These are phyloP conservation scores for Osmoderma eremita DNA, from an alignment of 2,888 invertebrate genomes.

Conservation along the genomic window DNA sequence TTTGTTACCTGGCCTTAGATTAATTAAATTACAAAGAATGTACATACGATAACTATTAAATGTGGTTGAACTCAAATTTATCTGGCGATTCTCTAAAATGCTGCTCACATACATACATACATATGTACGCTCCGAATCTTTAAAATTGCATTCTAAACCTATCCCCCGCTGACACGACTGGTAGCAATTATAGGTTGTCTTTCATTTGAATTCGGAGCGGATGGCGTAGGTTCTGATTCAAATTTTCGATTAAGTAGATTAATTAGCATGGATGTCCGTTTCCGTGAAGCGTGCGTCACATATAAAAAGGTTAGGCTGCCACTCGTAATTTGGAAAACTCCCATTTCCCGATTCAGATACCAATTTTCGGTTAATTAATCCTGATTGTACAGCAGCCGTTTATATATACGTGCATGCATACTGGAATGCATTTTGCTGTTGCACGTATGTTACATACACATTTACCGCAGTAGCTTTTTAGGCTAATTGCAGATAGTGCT, in stretches of 20 bases:
- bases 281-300: slow-evolving; percentile 33
- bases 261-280: slow-evolving; percentile 43
- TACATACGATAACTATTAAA: too few relatives aligned
- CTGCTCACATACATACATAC: too few relatives aligned
- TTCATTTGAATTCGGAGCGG: slow-evolving; percentile 9
- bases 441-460: neutral
- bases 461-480: too few relatives aligned
- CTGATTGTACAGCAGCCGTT: slow-evolving; percentile 48
- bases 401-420: neutral
- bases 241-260: slow-evolving; percentile 46
- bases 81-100: too few relatives aligned
- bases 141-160: slow-evolving; percentile 26
- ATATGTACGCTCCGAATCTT: slow-evolving; percentile 17
- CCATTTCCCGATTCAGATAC: slow-evolving; percentile 53
- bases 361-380: slow-evolving; percentile 54
- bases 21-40: neutral
- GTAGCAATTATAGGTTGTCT: slow-evolving; percentile 25
- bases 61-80: too few relatives aligned
- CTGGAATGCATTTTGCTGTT: neutral
- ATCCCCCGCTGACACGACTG: slow-evolving; percentile 8
- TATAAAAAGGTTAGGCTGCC: slow-evolving; percentile 31
- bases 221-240: slow-evolving; percentile 33
- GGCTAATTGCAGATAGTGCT: too few relatives aligned
- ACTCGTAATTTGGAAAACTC: slow-evolving; percentile 54
- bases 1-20: neutral